Conservation (phyloP, 2,797 vertebrate species). For the Muscicapa striata region DNA sequence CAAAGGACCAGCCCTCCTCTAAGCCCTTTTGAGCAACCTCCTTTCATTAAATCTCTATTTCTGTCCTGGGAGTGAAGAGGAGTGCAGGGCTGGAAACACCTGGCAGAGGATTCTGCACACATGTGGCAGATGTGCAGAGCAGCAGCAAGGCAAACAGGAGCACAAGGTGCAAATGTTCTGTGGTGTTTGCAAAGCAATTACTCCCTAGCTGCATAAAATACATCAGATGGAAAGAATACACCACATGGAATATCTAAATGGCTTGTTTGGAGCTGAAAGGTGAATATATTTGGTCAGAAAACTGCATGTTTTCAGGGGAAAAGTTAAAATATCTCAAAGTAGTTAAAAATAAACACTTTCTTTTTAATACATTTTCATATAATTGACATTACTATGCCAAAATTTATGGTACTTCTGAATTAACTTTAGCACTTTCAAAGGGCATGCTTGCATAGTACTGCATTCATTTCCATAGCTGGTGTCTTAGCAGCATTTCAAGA, state of each 20-base stretch:
- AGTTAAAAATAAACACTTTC: not conserved
- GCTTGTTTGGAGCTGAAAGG: not conserved
- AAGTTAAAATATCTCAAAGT: not conserved
- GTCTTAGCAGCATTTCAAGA: not conserved
- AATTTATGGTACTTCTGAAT: not conserved
- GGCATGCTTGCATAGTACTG: not conserved
- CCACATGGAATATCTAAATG: not conserved
- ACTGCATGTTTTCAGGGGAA: not conserved
- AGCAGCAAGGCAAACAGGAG: not conserved
- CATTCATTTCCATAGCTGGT: not conserved
- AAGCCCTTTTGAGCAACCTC: not conserved
- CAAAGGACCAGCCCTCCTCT: not conserved
- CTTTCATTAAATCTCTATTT: not conserved
- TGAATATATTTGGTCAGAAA: not conserved
- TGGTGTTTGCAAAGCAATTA: not conserved
- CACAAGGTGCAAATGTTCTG: not conserved
- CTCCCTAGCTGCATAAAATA: not conserved
- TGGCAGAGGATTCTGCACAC: not conserved
- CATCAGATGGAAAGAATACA: not conserved
- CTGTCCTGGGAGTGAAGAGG: not conserved
- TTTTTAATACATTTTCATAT: not conserved
- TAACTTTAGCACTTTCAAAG: not conserved
- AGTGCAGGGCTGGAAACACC: not conserved
- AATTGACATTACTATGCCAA: not conserved
- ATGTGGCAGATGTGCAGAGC: fast-evolving